A percentile compares a stretch with the other conserved stretches of the same genome.
Conservation (phyloP, 2,888 invertebrate species). For the Bombyx huttoni region DNA sequence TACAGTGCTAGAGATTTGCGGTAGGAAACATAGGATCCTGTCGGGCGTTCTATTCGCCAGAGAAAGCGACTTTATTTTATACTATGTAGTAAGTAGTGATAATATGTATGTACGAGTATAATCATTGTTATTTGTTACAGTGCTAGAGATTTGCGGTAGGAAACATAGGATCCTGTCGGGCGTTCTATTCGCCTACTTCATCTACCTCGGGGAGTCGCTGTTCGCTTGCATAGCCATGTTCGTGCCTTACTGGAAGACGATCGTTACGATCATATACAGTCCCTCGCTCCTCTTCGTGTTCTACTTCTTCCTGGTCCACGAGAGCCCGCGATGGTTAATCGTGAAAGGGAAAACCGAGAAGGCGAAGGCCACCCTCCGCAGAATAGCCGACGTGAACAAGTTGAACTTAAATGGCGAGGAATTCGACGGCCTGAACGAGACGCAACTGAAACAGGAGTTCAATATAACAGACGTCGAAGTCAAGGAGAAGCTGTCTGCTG, state of each 20-base stretch:
- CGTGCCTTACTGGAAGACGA: slow-evolving; percentile 43
- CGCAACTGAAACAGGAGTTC: slow-evolving; percentile 30
- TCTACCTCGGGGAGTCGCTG: slow-evolving; percentile 41
- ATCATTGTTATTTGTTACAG: slow-evolving; percentile 20
- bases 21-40: slow-evolving; percentile 32
- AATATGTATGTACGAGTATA: too few species aligned
- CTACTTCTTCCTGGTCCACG: slow-evolving; percentile 30
- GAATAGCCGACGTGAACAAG: slow-evolving; percentile 36
- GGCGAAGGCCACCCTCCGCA: slow-evolving; percentile 30
- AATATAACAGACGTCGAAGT: slow-evolving; percentile 30
- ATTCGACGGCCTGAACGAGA: slow-evolving; percentile 26
- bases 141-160: slow-evolving; percentile 44
- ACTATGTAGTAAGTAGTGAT: too few species aligned
- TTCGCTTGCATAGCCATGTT: slow-evolving; percentile 46
- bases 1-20: slow-evolving; percentile 50
- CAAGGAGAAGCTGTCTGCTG: slow-evolving; percentile 29
- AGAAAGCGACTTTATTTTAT: too few species aligned
- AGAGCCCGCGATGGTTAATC: slow-evolving; percentile 54
- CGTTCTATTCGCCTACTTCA: slow-evolving; percentile 37
- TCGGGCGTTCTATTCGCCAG: slow-evolving; percentile 42
- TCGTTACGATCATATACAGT: slow-evolving; percentile 39
- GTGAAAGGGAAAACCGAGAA: slow-evolving; percentile 36
- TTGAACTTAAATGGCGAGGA: slow-evolving; percentile 31
- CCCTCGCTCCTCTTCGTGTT: slow-evolving; percentile 36
- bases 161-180: slow-evolving; percentile 38